Percentiles rank a stretch among this genome's conserved stretches.
phyloP scores from a whole-genome alignment of 2,888 invertebrate genomes.

The Tipula vernalis region DNA sequence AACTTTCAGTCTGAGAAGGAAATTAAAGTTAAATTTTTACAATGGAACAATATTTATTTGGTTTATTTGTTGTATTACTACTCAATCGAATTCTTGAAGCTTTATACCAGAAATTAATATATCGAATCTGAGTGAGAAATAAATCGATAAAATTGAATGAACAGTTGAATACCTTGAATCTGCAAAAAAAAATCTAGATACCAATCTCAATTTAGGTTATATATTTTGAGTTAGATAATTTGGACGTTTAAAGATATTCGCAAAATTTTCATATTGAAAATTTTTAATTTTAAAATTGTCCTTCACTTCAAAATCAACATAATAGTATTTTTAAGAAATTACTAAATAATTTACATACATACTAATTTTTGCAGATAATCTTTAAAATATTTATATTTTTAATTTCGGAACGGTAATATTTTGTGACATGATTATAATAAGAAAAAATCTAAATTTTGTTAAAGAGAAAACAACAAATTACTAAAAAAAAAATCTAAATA shows the following conservation, averaged over 20 bases:
- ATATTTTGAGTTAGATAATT: neutral
- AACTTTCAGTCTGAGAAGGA: too few species aligned
- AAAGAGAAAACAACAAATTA: neutral
- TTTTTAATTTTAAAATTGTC: neutral
- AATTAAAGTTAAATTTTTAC: too few species aligned
- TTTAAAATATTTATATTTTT: constrained; percentile 7
- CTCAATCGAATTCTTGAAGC: too few species aligned
- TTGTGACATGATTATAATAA: neutral
- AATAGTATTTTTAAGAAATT: neutral
- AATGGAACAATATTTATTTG: too few species aligned
- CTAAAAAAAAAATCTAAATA: neutral
- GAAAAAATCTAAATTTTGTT: neutral
- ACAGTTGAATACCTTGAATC: too few species aligned
- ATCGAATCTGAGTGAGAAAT: too few species aligned
- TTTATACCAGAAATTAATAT: too few species aligned
- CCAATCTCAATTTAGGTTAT: too few species aligned
- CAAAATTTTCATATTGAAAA: constrained; percentile 4
- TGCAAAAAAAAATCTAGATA: too few species aligned
- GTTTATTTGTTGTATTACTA: too few species aligned
- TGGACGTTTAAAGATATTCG: neutral
- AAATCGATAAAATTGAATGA: too few species aligned
- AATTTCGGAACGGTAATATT: neutral
- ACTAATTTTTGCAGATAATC: neutral
- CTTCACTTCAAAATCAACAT: neutral
- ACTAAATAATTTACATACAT: neutral